Percentiles rank a stretch among this genome's conserved stretches.
phyloP scores from a whole-genome alignment of 1,140 invertebrate species.

The Parasteatoda tepidariorum region DNA sequence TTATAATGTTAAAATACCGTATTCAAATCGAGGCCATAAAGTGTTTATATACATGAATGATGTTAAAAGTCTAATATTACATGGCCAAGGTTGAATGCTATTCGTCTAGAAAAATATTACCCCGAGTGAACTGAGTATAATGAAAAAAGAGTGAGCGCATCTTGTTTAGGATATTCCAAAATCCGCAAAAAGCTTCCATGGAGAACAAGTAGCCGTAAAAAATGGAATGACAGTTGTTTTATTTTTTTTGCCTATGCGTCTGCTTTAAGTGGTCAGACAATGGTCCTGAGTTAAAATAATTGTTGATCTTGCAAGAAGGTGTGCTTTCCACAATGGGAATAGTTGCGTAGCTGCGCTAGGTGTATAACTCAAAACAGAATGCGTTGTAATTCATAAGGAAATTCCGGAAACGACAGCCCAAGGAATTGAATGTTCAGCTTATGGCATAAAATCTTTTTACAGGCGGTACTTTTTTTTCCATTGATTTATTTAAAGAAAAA shows the following conservation, averaged over 20 bases:
- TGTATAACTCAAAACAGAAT: constrained; percentile 49
- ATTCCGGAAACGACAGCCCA: constrained; percentile 53
- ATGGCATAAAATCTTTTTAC: neutral
- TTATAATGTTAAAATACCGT: too few species aligned
- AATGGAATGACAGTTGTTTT: constrained; percentile 42
- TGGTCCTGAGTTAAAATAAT: constrained; percentile 31
- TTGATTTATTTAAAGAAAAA: too few species aligned
- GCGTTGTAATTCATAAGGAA: constrained; percentile 37
- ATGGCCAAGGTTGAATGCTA: too few species aligned
- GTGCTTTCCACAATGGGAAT: constrained; percentile 17
- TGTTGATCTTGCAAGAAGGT: constrained; percentile 38
- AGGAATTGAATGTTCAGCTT: constrained; percentile 26
- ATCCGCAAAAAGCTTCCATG: neutral
- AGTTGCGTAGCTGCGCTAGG: constrained; percentile 26
- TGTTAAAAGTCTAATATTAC: too few species aligned
- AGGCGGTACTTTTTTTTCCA: constrained; percentile 12
- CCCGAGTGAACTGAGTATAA: neutral
- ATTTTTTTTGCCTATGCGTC: constrained; percentile 16
- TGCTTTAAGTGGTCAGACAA: constrained; percentile 48
- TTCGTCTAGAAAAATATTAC: too few species aligned
- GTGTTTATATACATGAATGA: too few species aligned
- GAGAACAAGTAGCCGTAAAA: constrained; percentile 49
- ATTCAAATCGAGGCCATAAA: too few species aligned
- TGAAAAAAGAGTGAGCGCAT: neutral
- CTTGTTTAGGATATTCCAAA: neutral